Evolutionary conservation across 2,888 invertebrate genomes (phyloP).

Genomic region (Eustalomyia histrio): DNA sequence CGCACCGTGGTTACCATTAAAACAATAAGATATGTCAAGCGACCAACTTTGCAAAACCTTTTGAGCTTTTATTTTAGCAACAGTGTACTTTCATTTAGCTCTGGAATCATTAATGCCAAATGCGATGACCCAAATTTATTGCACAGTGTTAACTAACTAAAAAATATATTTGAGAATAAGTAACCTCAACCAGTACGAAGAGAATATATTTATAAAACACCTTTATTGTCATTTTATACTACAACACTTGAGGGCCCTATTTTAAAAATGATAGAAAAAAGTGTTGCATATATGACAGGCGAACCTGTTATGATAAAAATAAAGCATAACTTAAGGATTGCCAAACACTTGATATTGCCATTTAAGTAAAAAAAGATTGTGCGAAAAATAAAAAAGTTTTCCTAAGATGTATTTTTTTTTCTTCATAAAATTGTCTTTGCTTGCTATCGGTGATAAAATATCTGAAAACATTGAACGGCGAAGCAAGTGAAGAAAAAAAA

Average conservation of each 20-base stretch:
- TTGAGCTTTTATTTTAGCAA: too few species aligned
- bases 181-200: too few species aligned
- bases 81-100: too few species aligned
- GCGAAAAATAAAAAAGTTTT: constrained; percentile 31
- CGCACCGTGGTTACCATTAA: too few species aligned
- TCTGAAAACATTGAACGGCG: constrained; percentile 51
- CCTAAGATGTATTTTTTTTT: constrained; percentile 30
- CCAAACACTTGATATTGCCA: constrained; percentile 33
- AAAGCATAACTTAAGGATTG: constrained; percentile 41
- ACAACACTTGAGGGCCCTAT: background rate
- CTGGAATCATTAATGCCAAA: too few species aligned
- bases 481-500: constrained; percentile 59
- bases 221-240: background rate
- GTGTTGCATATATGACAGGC: background rate
- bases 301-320: constrained; percentile 11
- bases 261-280: background rate
- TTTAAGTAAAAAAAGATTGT: constrained; percentile 17
- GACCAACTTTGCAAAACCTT: too few species aligned
- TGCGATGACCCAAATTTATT: too few species aligned
- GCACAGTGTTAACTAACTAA: too few species aligned
- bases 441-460: constrained; percentile 57
- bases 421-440: constrained; percentile 47
- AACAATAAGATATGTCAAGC: too few species aligned
- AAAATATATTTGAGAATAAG: too few species aligned
- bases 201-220: too few species aligned